Conservation (phyloP, 2,797 vertebrate genomes). For the Pagetopsis macropterus region DNA sequence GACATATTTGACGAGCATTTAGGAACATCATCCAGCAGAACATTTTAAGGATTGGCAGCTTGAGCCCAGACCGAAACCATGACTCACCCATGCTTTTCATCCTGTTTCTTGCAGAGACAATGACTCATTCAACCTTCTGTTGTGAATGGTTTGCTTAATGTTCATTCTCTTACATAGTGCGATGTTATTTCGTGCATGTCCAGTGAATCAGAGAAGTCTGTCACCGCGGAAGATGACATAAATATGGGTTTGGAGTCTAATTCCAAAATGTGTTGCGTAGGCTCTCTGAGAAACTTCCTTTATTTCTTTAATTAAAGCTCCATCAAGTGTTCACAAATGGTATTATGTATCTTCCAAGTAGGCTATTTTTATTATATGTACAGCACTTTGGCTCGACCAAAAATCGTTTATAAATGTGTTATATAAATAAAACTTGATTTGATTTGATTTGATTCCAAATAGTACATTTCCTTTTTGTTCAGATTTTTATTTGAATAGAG, state of each 20-base stretch:
- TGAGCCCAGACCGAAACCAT: slow-evolving; percentile 54
- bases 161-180: slow-evolving; percentile 24
- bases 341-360: background rate
- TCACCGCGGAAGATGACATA: slow-evolving; percentile 38
- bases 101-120: slow-evolving; percentile 50
- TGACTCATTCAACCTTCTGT: slow-evolving; percentile 53
- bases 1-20: slow-evolving; percentile 50
- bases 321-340: background rate
- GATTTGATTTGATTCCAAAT: background rate
- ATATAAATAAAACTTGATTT: too few species aligned
- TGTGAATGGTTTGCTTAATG: slow-evolving; percentile 15
- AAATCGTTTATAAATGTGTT: too few species aligned
- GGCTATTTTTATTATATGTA: too few species aligned
- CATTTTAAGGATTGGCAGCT: slow-evolving; percentile 45
- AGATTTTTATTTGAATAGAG: background rate
- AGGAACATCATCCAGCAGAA: slow-evolving; percentile 14
- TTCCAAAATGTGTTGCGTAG: slow-evolving; percentile 28
- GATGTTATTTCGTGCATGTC: slow-evolving; percentile 49
- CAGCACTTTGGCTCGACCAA: too few species aligned
- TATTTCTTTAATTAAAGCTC: background rate
- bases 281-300: background rate
- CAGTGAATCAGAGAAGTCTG: slow-evolving; percentile 61
- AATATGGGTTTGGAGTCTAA: slow-evolving; percentile 34
- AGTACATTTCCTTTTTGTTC: background rate
- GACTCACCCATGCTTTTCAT: slow-evolving; percentile 50